phyloP scores from a whole-genome alignment of 2,888 invertebrate species.

The Cataglyphis cursor region DNA sequence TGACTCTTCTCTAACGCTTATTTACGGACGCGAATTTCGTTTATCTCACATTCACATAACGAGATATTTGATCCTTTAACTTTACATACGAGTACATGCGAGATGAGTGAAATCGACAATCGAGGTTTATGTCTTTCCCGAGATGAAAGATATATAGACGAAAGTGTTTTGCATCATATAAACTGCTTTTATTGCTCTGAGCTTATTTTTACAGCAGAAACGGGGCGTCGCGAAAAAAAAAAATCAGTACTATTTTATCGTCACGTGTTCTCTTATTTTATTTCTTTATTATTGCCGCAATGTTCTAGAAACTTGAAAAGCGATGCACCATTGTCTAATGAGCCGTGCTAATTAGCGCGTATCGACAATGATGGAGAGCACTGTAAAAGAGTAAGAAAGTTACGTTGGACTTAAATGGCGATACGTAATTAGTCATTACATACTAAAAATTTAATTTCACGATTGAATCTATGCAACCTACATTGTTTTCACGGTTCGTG shows the following conservation, averaged over 20 bases:
- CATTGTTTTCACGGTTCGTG: background rate
- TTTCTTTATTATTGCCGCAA: conserved; percentile 13
- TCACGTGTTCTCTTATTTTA: conserved; percentile 2
- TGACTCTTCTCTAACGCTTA: background rate
- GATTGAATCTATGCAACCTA: background rate
- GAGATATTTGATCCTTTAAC: conserved; percentile 31
- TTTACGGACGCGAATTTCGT: background rate
- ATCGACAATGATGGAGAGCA: background rate
- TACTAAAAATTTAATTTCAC: background rate
- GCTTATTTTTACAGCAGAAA: conserved; percentile 43
- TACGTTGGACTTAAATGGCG: conserved; percentile 7
- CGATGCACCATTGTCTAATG: conserved; percentile 19
- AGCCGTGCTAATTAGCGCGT: conserved; percentile 14
- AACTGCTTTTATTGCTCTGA: conserved; percentile 42
- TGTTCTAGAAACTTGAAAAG: conserved; percentile 12
- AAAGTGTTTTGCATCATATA: conserved; percentile 45
- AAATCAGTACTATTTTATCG: background rate
- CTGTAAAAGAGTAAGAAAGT: conserved; percentile 12
- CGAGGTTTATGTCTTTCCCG: background rate
- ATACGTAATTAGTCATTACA: background rate
- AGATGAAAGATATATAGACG: conserved; percentile 24
- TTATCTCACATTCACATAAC: conserved; percentile 29
- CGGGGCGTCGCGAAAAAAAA: conserved; percentile 8
- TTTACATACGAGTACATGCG: conserved; percentile 4
- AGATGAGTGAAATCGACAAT: conserved; percentile 33